Conservation (phyloP, 2,888 invertebrate species). For the Parnassius mnemosyne region DNA sequence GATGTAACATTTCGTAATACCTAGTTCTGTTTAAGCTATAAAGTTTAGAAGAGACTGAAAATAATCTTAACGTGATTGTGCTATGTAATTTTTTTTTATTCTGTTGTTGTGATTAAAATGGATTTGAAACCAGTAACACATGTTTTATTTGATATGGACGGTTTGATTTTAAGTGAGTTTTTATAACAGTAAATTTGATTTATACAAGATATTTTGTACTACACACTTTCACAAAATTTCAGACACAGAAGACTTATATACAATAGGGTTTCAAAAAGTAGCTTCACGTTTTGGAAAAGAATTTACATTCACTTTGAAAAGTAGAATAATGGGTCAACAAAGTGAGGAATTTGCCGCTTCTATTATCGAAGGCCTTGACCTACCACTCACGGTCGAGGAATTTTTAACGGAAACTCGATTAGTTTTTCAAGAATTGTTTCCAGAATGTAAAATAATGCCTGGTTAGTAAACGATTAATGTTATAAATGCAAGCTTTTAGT, state of each 20-base stretch:
- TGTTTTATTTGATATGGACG: conserved; percentile 74
- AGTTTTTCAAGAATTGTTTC: conserved; percentile 81
- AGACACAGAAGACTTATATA: conserved; percentile 92
- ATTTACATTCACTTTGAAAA: conserved; percentile 90
- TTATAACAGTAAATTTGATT: not conserved
- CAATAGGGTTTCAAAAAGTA: conserved; percentile 85
- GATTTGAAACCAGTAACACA: conserved; percentile 67
- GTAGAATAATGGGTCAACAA: conserved; percentile 86
- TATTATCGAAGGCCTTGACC: conserved; percentile 80
- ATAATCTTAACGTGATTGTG: conserved; percentile 2
- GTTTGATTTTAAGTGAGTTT: conserved; percentile 65
- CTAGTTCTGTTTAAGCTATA: conserved; percentile 1
- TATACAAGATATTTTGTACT: no score
- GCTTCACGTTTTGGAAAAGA: conserved; percentile 85
- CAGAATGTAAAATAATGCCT: conserved; percentile 83
- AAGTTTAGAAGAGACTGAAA: not conserved
- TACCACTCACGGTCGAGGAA: conserved; percentile 85
- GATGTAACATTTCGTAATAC: conserved; percentile 16
- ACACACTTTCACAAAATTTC: conserved; percentile 40
- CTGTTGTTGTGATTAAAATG: conserved; percentile 37
- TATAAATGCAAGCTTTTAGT: no score
- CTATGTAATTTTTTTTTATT: not conserved
- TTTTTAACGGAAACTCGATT: conserved; percentile 80
- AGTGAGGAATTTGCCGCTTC: conserved; percentile 81
- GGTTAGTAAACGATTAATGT: conserved; percentile 70